Evolutionary conservation across 2,797 vertebrate genomes (phyloP).

Genomic region (Anolis apletophallus): DNA sequence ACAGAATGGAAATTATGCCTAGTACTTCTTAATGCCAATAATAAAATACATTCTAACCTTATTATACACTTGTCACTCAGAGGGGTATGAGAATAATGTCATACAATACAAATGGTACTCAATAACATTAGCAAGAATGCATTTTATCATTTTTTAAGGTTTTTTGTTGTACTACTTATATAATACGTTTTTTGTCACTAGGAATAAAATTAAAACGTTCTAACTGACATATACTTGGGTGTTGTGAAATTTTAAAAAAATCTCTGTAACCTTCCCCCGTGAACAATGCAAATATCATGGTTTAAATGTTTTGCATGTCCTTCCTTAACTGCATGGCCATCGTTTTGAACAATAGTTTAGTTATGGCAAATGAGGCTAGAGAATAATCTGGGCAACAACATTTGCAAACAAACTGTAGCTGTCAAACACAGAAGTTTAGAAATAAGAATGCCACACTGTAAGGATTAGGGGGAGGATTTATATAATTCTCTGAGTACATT

Average conservation of each 20-base stretch:
- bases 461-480: slow-evolving; percentile 43
- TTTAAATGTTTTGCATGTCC: not conserved
- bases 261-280: too few relatives aligned
- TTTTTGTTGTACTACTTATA: not conserved
- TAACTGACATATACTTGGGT: not conserved
- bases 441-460: slow-evolving; percentile 52
- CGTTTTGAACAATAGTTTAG: slow-evolving; percentile 9
- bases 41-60: slow-evolving; percentile 3
- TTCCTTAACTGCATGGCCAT: slow-evolving; percentile 32
- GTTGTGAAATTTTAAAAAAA: not conserved
- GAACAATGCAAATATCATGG: not conserved
- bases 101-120: slow-evolving; percentile 4
- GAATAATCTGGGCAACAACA: slow-evolving; percentile 62
- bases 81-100: not conserved
- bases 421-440: slow-evolving; percentile 48
- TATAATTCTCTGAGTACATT: slow-evolving; percentile 31
- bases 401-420: slow-evolving; percentile 49
- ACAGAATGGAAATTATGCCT: not conserved
- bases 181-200: slow-evolving; percentile 12
- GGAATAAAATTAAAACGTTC: slow-evolving; percentile 6
- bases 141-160: not conserved
- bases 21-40: not conserved
- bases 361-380: slow-evolving; percentile 60
- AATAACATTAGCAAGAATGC: not conserved
- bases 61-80: not conserved